These are phyloP conservation scores for Drosophila sproati DNA, from an alignment of 1,140 invertebrate genomes.

Conservation along the genomic window DNA sequence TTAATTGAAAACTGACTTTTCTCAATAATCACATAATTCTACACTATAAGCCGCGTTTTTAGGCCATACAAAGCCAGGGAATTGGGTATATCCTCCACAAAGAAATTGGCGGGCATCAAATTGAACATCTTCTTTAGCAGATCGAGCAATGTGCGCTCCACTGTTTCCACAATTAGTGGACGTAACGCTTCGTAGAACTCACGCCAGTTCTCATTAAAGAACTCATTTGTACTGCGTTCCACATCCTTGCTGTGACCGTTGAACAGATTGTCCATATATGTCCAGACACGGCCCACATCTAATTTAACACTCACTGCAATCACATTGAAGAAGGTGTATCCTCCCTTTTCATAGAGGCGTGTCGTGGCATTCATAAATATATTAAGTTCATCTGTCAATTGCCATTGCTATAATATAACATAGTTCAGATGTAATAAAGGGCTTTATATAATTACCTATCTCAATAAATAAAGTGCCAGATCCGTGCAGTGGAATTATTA, in stretches of 20 bases:
- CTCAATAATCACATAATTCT: conserved; percentile 39
- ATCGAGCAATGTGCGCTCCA: conserved; percentile 87
- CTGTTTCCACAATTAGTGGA: conserved; percentile 87
- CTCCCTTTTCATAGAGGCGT: conserved; percentile 86
- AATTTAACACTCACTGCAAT: conserved; percentile 86
- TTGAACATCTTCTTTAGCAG: conserved; percentile 87
- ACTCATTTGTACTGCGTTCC: conserved; percentile 88
- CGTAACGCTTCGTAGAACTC: conserved; percentile 87
- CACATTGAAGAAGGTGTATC: conserved; percentile 88
- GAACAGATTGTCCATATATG: conserved; percentile 69
- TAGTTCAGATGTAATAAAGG: not conserved
- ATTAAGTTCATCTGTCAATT: conserved; percentile 86
- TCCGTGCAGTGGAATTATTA: conserved; percentile 88
- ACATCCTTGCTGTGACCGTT: conserved; percentile 70
- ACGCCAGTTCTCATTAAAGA: conserved; percentile 89
- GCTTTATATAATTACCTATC: conserved; percentile 85
- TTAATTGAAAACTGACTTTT: conserved; percentile 24
- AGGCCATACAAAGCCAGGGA: conserved; percentile 64
- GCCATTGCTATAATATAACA: no score
- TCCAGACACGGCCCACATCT: conserved; percentile 83
- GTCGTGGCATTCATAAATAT: conserved; percentile 87
- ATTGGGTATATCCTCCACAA: conserved; percentile 75
- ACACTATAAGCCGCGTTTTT: conserved; percentile 47
- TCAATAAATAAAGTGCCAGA: conserved; percentile 88
- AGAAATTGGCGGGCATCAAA: conserved; percentile 86